Conservation (phyloP, 2,888 invertebrate genomes). For the Melipona bicolor region DNA sequence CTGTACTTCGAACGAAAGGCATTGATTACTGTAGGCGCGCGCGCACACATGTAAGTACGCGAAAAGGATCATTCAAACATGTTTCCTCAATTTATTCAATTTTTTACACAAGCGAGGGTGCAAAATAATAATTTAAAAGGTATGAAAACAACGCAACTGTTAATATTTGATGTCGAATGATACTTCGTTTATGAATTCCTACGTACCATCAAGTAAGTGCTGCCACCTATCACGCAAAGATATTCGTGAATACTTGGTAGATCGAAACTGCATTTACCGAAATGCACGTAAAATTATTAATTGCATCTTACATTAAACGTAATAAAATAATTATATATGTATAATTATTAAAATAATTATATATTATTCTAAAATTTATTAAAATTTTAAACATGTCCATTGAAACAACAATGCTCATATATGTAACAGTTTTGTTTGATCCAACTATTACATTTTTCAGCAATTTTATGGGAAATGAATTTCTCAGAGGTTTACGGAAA, state of each 20-base stretch:
- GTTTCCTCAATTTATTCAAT: not conserved
- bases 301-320: not conserved
- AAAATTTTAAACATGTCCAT: not conserved
- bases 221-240: constrained; percentile 38
- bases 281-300: not conserved
- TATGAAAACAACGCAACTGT: not conserved
- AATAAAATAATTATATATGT: not conserved
- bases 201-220: constrained; percentile 16
- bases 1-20: not conserved
- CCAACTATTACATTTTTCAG: not conserved
- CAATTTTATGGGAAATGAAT: not conserved
- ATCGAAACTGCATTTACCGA: not conserved
- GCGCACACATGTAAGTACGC: not conserved
- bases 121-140: not conserved
- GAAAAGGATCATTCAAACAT: not conserved
- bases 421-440: not conserved
- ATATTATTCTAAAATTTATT: not conserved
- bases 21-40: not conserved
- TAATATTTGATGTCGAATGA: not conserved
- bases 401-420: not conserved
- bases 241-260: not conserved
- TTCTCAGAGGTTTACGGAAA: not conserved
- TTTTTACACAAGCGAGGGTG: not conserved
- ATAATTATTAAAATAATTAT: not conserved
- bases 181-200: not conserved